Evolutionary conservation across 2,113 vertebrate genomes (phyloP).

Genomic region (Scatophagus argus): DNA sequence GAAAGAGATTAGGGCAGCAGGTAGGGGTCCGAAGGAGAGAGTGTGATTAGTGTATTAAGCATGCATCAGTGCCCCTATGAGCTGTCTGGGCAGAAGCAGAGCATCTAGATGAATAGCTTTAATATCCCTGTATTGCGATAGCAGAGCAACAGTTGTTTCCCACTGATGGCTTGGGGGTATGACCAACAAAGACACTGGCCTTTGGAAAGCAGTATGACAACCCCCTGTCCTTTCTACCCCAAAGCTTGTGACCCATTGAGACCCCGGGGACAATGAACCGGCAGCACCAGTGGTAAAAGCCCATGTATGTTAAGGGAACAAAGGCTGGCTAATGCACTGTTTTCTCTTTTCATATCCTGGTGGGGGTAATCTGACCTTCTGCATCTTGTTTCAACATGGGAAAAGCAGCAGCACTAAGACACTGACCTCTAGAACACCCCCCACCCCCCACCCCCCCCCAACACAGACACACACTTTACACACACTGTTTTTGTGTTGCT

Average conservation of each 20-base stretch:
- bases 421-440: constrained; percentile 57
- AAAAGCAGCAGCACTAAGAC: constrained; percentile 66
- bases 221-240: constrained; percentile 62
- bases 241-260: constrained; percentile 68
- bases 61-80: constrained; percentile 72
- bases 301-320: constrained; percentile 67
- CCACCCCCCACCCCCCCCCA: not conserved
- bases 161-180: constrained; percentile 58
- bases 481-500: not conserved
- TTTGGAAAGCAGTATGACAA: constrained; percentile 72
- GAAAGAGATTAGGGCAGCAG: constrained; percentile 54
- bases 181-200: constrained; percentile 66
- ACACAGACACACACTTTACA: constrained; percentile 32
- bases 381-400: constrained; percentile 69
- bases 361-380: constrained; percentile 76
- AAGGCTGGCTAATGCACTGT: constrained; percentile 76
- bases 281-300: constrained; percentile 67
- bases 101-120: constrained; percentile 79
- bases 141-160: constrained; percentile 81
- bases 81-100: constrained; percentile 68
- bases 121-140: constrained; percentile 73
- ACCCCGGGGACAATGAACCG: constrained; percentile 74
- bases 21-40: constrained; percentile 59
- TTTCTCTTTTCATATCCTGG: constrained; percentile 70
- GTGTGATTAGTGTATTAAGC: constrained; percentile 79